Conservation (phyloP, 2,888 invertebrate genomes). For the Auanema freiburgensis region DNA sequence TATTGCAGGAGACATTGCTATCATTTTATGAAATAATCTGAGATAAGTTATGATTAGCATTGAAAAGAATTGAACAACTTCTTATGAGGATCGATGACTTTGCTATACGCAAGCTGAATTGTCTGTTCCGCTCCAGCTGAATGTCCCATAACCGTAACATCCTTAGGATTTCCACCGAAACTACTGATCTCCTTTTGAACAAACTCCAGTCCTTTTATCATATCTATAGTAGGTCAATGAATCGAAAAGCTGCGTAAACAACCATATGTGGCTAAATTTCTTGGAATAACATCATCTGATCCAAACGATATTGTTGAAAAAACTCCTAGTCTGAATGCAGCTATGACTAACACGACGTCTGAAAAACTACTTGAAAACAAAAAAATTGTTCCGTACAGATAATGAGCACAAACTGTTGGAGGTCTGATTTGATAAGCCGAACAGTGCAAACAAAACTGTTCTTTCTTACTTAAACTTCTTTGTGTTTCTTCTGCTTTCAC, state of each 20-base stretch:
- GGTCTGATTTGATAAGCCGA: too few relatives aligned
- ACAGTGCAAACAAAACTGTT: too few relatives aligned
- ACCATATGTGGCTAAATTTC: slow-evolving; percentile 46
- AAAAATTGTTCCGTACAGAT: neutral
- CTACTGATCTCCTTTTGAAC: slow-evolving; percentile 24
- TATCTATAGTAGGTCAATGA: slow-evolving; percentile 22
- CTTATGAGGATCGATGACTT: too few relatives aligned
- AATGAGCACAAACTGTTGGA: neutral
- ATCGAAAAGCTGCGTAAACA: slow-evolving; percentile 4
- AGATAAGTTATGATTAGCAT: too few relatives aligned
- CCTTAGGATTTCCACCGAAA: slow-evolving; percentile 30
- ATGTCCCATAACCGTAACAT: slow-evolving; percentile 32
- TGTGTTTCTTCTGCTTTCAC: too few relatives aligned
- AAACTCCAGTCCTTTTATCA: slow-evolving; percentile 25
- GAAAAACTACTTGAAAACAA: slow-evolving; percentile 1
- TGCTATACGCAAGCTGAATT: too few relatives aligned
- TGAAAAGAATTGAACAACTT: too few relatives aligned
- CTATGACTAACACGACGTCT: slow-evolving; percentile 44
- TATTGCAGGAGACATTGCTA: too few relatives aligned
- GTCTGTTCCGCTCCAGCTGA: slow-evolving; percentile 34
- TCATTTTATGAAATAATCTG: too few relatives aligned
- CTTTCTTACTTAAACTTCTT: too few relatives aligned
- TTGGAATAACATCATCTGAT: slow-evolving; percentile 22
- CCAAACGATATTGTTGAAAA: slow-evolving; percentile 43
- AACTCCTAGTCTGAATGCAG: slow-evolving; percentile 46